These are phyloP conservation scores for Apoda limacodes DNA, from an alignment of 2,888 invertebrate genomes.

Conservation along the genomic window DNA sequence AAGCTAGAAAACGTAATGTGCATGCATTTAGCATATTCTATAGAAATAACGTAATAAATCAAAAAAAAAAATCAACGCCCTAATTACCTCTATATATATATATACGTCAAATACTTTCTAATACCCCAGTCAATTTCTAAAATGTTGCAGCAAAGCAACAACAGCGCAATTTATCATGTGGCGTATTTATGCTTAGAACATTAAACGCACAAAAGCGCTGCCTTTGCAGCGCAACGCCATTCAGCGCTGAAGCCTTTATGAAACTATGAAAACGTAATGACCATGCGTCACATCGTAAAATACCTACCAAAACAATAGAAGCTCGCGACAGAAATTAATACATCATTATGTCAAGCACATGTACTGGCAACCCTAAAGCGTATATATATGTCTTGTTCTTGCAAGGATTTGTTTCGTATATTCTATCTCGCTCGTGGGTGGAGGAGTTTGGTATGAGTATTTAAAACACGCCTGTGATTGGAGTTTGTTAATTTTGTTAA, in stretches of 20 bases:
- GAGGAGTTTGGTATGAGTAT: conserved; percentile 53
- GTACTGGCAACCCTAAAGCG: conserved; percentile 27
- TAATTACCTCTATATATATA: too few species aligned
- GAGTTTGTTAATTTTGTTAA: conserved; percentile 65
- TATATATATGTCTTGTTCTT: conserved; percentile 17
- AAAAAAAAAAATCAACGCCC: too few species aligned
- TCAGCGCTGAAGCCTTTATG: conserved; percentile 53
- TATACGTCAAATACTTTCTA: conserved; percentile 4
- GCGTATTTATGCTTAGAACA: conserved; percentile 38
- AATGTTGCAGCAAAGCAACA: conserved; percentile 22
- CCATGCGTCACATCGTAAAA: conserved; percentile 65
- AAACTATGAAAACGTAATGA: conserved; percentile 69
- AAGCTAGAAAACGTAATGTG: conserved; percentile 1
- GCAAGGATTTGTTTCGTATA: conserved; percentile 1
- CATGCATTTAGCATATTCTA: conserved; percentile 22
- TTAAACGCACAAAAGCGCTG: conserved; percentile 52
- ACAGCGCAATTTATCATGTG: conserved; percentile 39
- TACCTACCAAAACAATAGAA: conserved; percentile 66
- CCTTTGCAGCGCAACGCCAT: conserved; percentile 32
- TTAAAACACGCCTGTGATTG: conserved; percentile 57
- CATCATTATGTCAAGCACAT: conserved; percentile 69
- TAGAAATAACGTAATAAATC: too few species aligned
- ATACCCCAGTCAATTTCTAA: conserved; percentile 8
- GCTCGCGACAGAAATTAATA: conserved; percentile 68
- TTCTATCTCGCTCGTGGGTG: conserved; percentile 32